phyloP scores from a whole-genome alignment of 2,797 vertebrate genomes.

The Pipistrellus pipistrellus region DNA sequence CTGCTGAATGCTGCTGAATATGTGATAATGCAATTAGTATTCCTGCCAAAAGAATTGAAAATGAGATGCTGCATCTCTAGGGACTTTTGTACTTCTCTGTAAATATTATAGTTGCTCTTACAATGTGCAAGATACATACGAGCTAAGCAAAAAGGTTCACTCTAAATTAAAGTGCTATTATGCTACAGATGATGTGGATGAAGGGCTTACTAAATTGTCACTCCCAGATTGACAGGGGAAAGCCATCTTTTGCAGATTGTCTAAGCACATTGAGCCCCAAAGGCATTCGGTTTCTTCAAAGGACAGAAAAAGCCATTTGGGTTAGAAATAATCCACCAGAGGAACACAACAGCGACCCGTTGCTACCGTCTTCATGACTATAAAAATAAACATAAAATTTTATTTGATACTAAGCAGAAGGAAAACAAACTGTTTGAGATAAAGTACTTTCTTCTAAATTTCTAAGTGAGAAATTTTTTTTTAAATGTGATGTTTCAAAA shows the following conservation, averaged over 20 bases:
- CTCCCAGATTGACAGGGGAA: slow-evolving; percentile 74
- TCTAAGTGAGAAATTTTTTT: slow-evolving; percentile 49
- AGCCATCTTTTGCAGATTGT: slow-evolving; percentile 75
- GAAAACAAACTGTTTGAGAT: slow-evolving; percentile 53
- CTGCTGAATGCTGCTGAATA: slow-evolving; percentile 88
- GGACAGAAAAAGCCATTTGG: slow-evolving; percentile 57
- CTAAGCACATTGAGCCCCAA: slow-evolving; percentile 64
- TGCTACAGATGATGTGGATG: slow-evolving; percentile 79
- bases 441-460: slow-evolving; percentile 50
- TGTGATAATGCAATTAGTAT: slow-evolving; percentile 89
- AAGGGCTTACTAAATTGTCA: slow-evolving; percentile 73
- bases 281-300: slow-evolving; percentile 54
- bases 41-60: slow-evolving; percentile 88
- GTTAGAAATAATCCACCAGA: slow-evolving; percentile 70
- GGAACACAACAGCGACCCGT: slow-evolving; percentile 28
- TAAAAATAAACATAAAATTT: slow-evolving; percentile 73
- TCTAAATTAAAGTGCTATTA: slow-evolving; percentile 85
- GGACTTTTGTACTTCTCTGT: slow-evolving; percentile 79
- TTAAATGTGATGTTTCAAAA: slow-evolving; percentile 51
- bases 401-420: slow-evolving; percentile 50
- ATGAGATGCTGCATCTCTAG: slow-evolving; percentile 86
- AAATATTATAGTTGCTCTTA: slow-evolving; percentile 81
- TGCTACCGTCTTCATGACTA: slow-evolving; percentile 29
- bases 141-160: slow-evolving; percentile 84
- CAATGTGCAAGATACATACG: slow-evolving; percentile 77